Base-by-base conservation (phyloP, 2,797 vertebrate species). In the Myripristis murdjan region DNA sequence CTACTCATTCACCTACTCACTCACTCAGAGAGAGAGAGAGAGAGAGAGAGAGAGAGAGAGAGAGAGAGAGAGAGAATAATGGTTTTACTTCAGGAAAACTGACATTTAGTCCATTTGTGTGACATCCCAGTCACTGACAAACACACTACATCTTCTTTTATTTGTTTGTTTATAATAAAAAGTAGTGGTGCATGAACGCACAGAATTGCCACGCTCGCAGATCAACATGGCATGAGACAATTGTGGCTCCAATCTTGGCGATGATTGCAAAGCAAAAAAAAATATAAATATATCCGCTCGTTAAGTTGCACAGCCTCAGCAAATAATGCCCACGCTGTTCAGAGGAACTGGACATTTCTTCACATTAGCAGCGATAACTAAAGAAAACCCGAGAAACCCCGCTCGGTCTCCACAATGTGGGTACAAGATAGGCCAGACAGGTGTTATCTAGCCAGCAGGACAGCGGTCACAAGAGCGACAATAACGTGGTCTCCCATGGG, bases 401-500 rank as follows among this genome's bases (percentile, higher is more conserved):
- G 35, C 1, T 44, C 9, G 4, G 60, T 55, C 61, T 23, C 43
- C 60, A 37, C 31, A 44, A 5, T 26, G 43, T 35, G 22, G 39
- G 12, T 61, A 70, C 33, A 33, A 46, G 8, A 4, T 48, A 55
- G 16, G 44, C 55, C 60, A 47, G 67, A 51, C 62, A 78, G 53
- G 63, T 53, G 67, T 67, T 66, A 2, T 35, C 20, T 6, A 5
- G 39, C 20, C 23, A 33, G 16, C 39, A 55, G 37, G 33, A 46
- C 18, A 59, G 12, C 35, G 52, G 55, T 39, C 51, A 49, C 10
- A 9, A 15, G 7, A 33, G 37, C 11, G 22, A 46, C 54, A 43
- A 16, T 35, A 62, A 48, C 53, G 62, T 73, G 78, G 75, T 85
- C 79, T 87, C 82, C 87, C 79, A 60, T 48, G 18, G 55, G 80